Base-by-base conservation (phyloP, 2,888 invertebrate species). In the Gonocerus acuteangulatus region DNA sequence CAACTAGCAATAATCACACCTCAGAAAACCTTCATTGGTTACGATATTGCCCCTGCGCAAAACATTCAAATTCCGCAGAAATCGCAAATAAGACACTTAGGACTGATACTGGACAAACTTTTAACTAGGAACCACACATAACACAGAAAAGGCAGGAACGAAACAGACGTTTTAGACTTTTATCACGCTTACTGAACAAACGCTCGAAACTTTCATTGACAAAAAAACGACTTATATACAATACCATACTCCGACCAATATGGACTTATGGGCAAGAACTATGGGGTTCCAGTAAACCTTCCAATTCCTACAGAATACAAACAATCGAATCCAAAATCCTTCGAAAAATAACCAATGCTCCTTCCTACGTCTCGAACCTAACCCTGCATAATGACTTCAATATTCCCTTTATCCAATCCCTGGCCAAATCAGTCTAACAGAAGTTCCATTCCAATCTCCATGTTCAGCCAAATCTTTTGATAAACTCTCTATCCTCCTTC, bases 221-320 rank as follows among this genome's bases (percentile, higher is more conserved):
- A 9, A 44, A 45, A 1, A 45, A 45, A 45, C 48, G 23, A 13
- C 27, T n/a, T 2, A 48, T 48, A 32, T 48, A 59, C 15, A 59
- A 48, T 6, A 18, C 44, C 7, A 48, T 59, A 11, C 13, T 59
- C 13, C n/a, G 22, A 19, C 48, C 59, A 34, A 48, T 19, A n/a
- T 59, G 59, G 59, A 23, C 36, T 7, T 59, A 59, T 19, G 59
- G 59, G 23, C 32, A 23, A 19, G 48, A 59, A 59, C 48, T 48
- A 2, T 59, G 59, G 48, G 47, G 48, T 15, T 32, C 48, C 1
- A 19, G 32, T 6, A 34, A 47, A 36, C 27, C 32, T n/a, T 59
- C 59, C 3, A 59, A 47, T 36, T 7, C 27, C 13, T n/a, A 59
- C 32, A 48, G 16, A 4, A 48, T 59, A n/a, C 59, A 59, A 19